Evolutionary conservation across 92 coral and sea anemone genomes (phyloP), one percentile per base, ranked within the genome.

Genomic region (Phenganax subtilis): DNA sequence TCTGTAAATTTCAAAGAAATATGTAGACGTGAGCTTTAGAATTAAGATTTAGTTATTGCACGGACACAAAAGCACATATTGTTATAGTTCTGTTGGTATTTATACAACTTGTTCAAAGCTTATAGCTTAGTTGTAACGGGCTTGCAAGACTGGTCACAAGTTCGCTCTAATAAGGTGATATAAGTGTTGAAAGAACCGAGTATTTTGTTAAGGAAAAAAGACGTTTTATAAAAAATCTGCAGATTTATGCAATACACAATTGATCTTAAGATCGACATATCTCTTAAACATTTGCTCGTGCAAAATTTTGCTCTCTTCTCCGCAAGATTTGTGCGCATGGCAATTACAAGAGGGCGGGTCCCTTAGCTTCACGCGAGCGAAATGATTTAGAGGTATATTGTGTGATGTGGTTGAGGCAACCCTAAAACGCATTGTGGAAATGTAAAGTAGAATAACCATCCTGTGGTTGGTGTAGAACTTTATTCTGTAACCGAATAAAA

Each of bases 221-320:
- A 58, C 63, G 60, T 58, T 61, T 61, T 61, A 61, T 14, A 61
- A 28, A 61, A 20, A 61, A 7, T 61, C 67, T 61, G 4, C 14
- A 30, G 67, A 61, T 61, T 61, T 61, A 61, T 61, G 25, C 25
- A 61, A 15, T 0, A 61, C 15, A 58, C 63, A 61, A 61, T 28
- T 61, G 74, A 29, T 47, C 51, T 47, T 51, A 8, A 14, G 57
- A 25, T 51, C 57, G 44, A 72, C 25, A 6, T 31, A 54, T 15
- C 57, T 72, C 76, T 51, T 16, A 56, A 31, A 72, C 51, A 51
- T 54, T 51, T 72, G 25, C n/a, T 51, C 76, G 58, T 44, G 76
- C 76, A 51, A 54, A 54, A 54, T 51, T 9, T 16, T 51, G 28
- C 12, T 12, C 76, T 10, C 47, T 37, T 7, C 31, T 9, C 51